These are phyloP conservation scores for Mus minutoides DNA, from an alignment of 2,797 vertebrate species.

Conservation along the genomic window DNA sequence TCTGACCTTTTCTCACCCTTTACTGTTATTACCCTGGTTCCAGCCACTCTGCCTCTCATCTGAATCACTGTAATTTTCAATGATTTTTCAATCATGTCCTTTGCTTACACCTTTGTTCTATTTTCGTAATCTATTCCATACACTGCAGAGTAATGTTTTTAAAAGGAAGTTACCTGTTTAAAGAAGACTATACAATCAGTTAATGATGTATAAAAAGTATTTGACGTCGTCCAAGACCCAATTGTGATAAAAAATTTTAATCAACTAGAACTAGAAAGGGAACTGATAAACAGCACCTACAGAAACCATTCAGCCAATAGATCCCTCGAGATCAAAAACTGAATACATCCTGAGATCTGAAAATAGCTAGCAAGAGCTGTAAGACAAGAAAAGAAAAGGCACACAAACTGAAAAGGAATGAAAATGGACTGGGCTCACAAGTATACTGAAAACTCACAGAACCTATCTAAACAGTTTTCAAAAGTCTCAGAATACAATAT, in stretches of 20 bases:
- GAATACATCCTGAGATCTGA: neutral
- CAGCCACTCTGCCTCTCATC: constrained; percentile 12
- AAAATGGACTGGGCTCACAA: constrained; percentile 6
- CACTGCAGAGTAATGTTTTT: neutral
- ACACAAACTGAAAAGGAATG: constrained; percentile 26
- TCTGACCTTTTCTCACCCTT: constrained; percentile 42
- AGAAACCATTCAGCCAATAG: constrained; percentile 17
- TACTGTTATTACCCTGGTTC: neutral
- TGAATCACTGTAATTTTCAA: constrained; percentile 45
- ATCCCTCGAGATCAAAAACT: constrained; percentile 6
- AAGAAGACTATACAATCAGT: neutral
- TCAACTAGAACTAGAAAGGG: neutral
- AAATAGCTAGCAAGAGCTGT: constrained; percentile 9
- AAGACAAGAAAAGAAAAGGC: constrained; percentile 51
- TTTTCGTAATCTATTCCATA: neutral
- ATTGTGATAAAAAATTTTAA: constrained; percentile 37
- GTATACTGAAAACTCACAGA: constrained; percentile 17
- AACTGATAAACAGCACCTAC: neutral
- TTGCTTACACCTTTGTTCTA: neutral
- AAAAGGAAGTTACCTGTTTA: constrained; percentile 43
- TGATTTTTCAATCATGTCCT: neutral
- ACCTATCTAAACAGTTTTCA: constrained; percentile 35
- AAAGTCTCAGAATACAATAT: neutral
- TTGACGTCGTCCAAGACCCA: constrained; percentile 9
- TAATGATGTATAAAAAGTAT: constrained; percentile 5